These are phyloP conservation scores for Helicoverpa assulta DNA, from an alignment of 2,888 invertebrate species.

Conservation along the genomic window DNA sequence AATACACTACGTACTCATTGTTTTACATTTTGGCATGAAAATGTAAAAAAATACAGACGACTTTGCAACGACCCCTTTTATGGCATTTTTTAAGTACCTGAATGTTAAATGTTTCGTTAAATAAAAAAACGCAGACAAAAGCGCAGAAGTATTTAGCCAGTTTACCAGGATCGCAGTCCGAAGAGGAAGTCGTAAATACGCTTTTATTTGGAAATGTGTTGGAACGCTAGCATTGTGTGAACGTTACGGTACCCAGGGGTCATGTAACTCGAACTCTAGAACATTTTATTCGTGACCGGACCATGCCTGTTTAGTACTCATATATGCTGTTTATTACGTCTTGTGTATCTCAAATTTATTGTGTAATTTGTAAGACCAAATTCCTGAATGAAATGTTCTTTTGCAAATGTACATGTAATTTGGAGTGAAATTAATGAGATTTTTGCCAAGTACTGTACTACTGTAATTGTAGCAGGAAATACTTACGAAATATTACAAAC, in stretches of 20 bases:
- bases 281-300: constrained; percentile 74
- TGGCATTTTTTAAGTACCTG: constrained; percentile 52
- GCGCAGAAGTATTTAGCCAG: constrained; percentile 58
- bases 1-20: constrained; percentile 26
- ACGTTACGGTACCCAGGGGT: constrained; percentile 79
- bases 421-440: neutral
- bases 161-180: constrained; percentile 66
- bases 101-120: constrained; percentile 57
- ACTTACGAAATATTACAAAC: constrained; percentile 29
- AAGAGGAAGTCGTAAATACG: constrained; percentile 81
- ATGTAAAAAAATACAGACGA: constrained; percentile 40
- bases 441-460: neutral
- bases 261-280: constrained; percentile 71
- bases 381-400: constrained; percentile 12
- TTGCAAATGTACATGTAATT: constrained; percentile 2
- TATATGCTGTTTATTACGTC: constrained; percentile 51
- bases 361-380: constrained; percentile 7
- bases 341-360: constrained; percentile 42
- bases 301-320: constrained; percentile 57
- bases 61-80: constrained; percentile 52
- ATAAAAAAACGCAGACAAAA: constrained; percentile 56
- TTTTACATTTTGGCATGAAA: constrained; percentile 37
- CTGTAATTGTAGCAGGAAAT: constrained; percentile 11
- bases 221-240: constrained; percentile 75
- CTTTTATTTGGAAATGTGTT: constrained; percentile 80